These are phyloP conservation scores for Alces alces DNA, from an alignment of 2,113 vertebrate genomes.

Conservation along the genomic window DNA sequence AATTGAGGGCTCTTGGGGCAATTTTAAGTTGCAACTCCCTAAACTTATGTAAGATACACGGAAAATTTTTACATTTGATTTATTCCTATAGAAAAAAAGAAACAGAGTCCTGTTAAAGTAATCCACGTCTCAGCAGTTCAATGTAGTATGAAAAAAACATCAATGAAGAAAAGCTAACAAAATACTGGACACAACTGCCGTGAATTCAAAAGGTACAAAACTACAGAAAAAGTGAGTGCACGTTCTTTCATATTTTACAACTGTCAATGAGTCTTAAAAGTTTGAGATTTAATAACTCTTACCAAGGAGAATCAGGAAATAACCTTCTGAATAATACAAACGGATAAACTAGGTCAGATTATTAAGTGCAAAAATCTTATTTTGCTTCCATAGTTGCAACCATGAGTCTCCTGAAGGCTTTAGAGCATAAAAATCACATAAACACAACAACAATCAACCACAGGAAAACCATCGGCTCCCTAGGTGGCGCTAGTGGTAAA, in stretches of 20 bases:
- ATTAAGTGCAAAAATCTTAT: neutral
- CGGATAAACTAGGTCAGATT: neutral
- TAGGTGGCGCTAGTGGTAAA: neutral
- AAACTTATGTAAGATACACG: neutral
- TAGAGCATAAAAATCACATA: neutral
- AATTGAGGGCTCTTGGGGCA: neutral
- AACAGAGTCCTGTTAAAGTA: neutral
- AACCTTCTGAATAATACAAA: neutral
- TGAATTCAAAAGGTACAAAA: neutral
- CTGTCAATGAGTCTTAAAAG: neutral
- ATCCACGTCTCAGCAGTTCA: neutral
- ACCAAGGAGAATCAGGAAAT: neutral
- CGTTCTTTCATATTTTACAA: neutral
- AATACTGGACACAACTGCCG: neutral
- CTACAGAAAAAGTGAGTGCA: slow-evolving; percentile 6
- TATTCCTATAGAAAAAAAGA: slow-evolving; percentile 51
- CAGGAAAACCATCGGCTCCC: neutral
- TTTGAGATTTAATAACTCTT: neutral
- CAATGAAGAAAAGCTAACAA: neutral
- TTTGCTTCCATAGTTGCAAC: neutral
- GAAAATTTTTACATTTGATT: neutral
- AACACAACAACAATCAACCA: neutral
- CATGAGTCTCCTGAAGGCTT: neutral
- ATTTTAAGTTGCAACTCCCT: slow-evolving; percentile 1
- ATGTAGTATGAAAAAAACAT: neutral